Percentiles rank a stretch among this genome's conserved stretches.
Conservation (phyloP, 1,140 invertebrate genomes). For the Panagrolaimus sp. region DNA sequence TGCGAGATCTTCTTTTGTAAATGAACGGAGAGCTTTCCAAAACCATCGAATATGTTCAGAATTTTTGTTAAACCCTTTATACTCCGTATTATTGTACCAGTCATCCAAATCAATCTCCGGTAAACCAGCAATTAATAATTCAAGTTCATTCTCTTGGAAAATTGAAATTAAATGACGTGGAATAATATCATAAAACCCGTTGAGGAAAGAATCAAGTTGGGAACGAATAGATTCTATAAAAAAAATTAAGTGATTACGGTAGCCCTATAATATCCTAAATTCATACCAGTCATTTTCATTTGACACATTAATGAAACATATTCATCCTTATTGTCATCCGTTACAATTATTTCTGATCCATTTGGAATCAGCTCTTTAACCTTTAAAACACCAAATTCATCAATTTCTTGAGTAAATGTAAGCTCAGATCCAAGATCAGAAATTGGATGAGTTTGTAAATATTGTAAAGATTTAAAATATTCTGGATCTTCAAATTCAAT, state of each 20-base stretch:
- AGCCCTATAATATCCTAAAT: not conserved
- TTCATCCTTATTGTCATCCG: slow-evolving; percentile 84
- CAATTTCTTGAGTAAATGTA: slow-evolving; percentile 82
- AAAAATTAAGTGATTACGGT: not conserved
- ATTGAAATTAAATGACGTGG: slow-evolving; percentile 86
- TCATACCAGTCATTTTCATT: slow-evolving; percentile 85
- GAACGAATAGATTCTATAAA: slow-evolving; percentile 49
- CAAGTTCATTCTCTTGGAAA: slow-evolving; percentile 90
- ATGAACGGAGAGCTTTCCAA: slow-evolving; percentile 82
- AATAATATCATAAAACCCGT: slow-evolving; percentile 91
- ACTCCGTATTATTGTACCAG: slow-evolving; percentile 82
- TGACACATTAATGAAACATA: slow-evolving; percentile 86
- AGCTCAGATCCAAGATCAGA: slow-evolving; percentile 80
- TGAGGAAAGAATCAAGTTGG: slow-evolving; percentile 67
- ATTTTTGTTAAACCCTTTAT: slow-evolving; percentile 82
- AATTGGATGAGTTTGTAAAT: slow-evolving; percentile 79
- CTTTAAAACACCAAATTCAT: slow-evolving; percentile 87
- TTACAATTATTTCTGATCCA: slow-evolving; percentile 77
- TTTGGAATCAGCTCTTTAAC: slow-evolving; percentile 78
- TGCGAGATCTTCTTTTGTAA: slow-evolving; percentile 84
- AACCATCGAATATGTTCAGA: slow-evolving; percentile 92
- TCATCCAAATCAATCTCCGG: slow-evolving; percentile 90
- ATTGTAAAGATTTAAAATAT: slow-evolving; percentile 84
- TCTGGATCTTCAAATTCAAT: slow-evolving; percentile 91
- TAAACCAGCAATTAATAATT: slow-evolving; percentile 76